Conservation (phyloP, 2,113 vertebrate genomes). For the Danionella cerebrum region DNA sequence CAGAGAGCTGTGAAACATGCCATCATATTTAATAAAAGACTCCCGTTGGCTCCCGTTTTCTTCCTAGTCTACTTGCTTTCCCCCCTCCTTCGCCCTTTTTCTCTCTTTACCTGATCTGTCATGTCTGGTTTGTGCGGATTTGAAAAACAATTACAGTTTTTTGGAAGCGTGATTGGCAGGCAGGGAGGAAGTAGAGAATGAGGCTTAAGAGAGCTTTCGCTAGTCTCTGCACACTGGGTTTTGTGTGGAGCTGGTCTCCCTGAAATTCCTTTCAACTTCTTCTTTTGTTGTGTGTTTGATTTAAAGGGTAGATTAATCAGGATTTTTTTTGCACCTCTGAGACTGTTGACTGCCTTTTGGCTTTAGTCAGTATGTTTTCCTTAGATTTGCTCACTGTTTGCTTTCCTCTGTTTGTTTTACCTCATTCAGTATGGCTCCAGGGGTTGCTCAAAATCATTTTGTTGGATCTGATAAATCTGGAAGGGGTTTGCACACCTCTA, state of each 20-base stretch:
- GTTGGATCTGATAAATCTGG: conserved; percentile 27
- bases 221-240: conserved; percentile 2
- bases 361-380: neutral
- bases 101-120: conserved; percentile 21
- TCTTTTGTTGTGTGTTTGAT: conserved; percentile 30
- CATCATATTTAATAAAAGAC: conserved; percentile 73
- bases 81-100: conserved; percentile 17
- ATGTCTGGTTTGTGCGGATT: conserved; percentile 5
- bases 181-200: neutral
- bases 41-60: conserved; percentile 50
- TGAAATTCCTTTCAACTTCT: conserved; percentile 10
- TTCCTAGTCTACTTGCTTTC: conserved; percentile 8
- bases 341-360: conserved; percentile 26
- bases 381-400: neutral
- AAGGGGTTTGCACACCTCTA: conserved; percentile 22
- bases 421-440: neutral
- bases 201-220: conserved; percentile 32
- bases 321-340: conserved; percentile 9
- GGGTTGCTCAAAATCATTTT: conserved; percentile 10
- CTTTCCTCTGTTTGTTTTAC: conserved; percentile 2
- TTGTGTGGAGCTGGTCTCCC: conserved; percentile 19
- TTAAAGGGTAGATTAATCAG: conserved; percentile 22
- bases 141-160: conserved; percentile 26
- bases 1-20: conserved; percentile 66
- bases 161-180: conserved; percentile 30